Conservation (phyloP, 2,113 vertebrate genomes). For the Pungitius pungitius region DNA sequence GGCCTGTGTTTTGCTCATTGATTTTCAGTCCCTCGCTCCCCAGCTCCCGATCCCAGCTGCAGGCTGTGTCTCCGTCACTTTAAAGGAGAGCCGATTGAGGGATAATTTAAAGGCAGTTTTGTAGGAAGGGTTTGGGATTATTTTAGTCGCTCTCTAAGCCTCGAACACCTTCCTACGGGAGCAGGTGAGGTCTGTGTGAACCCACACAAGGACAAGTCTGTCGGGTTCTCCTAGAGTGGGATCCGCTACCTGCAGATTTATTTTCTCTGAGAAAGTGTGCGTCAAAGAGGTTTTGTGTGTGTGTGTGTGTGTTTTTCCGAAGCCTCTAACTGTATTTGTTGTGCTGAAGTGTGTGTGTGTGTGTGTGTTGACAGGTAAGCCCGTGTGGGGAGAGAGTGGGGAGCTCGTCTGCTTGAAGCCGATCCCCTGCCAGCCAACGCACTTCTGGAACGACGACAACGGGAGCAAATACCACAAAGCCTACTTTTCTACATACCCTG, state of each 20-base stretch:
- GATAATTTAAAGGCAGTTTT: slow-evolving; percentile 68
- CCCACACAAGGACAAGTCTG: slow-evolving; percentile 37
- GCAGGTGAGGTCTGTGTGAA: slow-evolving; percentile 46
- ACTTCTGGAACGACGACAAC: slow-evolving; percentile 97
- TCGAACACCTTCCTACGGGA: slow-evolving; percentile 56
- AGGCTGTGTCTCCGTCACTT: slow-evolving; percentile 40
- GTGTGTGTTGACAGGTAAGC: slow-evolving; percentile 80
- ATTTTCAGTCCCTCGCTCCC: slow-evolving; percentile 51
- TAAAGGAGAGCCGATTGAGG: slow-evolving; percentile 59
- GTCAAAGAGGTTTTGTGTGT: slow-evolving; percentile 14
- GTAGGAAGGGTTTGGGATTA: slow-evolving; percentile 54
- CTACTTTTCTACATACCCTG: slow-evolving; percentile 93
- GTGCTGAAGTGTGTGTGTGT: slow-evolving; percentile 19
- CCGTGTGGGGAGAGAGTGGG: slow-evolving; percentile 93
- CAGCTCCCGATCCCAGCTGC: slow-evolving; percentile 46
- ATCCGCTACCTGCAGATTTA: slow-evolving; percentile 3
- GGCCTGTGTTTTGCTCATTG: slow-evolving; percentile 52
- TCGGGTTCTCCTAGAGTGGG: slow-evolving; percentile 24
- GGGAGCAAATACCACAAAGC: slow-evolving; percentile 94
- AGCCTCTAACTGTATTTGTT: slow-evolving; percentile 8
- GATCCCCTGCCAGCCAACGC: slow-evolving; percentile 93
- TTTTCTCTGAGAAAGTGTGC: slow-evolving; percentile 6
- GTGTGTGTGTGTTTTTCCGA: slow-evolving; percentile 12
- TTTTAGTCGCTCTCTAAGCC: slow-evolving; percentile 58
- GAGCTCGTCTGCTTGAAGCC: slow-evolving; percentile 96